Evolutionary conservation across 35 echinoderm and acorn worm genomes (phyloP).

Genomic region (Lytechinus variegatus): DNA sequence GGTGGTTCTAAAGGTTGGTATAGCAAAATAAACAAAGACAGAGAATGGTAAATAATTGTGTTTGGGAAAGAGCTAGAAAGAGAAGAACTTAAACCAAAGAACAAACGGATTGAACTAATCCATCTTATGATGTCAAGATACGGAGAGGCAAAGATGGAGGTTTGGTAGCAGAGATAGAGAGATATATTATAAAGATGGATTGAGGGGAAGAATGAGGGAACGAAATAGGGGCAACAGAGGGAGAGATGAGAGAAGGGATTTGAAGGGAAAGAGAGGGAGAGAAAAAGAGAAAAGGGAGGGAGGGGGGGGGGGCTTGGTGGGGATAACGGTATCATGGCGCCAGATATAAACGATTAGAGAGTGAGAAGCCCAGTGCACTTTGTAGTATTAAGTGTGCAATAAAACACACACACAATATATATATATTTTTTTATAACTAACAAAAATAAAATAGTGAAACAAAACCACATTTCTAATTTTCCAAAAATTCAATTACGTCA

Average conservation of each 20-base stretch:
- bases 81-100: constrained; percentile 38
- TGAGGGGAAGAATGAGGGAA: background rate
- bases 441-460: no score
- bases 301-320: background rate
- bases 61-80: constrained; percentile 45
- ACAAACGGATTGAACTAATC: constrained; percentile 46
- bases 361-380: no score
- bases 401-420: no score
- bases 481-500: no score
- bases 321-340: background rate
- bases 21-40: background rate
- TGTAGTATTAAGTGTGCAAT: no score
- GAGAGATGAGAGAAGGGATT: background rate
- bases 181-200: background rate
- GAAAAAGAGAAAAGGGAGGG: background rate
- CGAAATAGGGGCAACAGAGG: background rate
- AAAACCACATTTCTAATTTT: no score
- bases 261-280: background rate
- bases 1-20: constrained; percentile 15
- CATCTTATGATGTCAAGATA: constrained; percentile 40
- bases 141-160: background rate
- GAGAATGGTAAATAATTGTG: constrained; percentile 49
- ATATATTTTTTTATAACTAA: no score
- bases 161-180: background rate
- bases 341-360: no score